Evolutionary conservation across 2,113 vertebrate genomes (phyloP).

Genomic region (Anser cygnoides): DNA sequence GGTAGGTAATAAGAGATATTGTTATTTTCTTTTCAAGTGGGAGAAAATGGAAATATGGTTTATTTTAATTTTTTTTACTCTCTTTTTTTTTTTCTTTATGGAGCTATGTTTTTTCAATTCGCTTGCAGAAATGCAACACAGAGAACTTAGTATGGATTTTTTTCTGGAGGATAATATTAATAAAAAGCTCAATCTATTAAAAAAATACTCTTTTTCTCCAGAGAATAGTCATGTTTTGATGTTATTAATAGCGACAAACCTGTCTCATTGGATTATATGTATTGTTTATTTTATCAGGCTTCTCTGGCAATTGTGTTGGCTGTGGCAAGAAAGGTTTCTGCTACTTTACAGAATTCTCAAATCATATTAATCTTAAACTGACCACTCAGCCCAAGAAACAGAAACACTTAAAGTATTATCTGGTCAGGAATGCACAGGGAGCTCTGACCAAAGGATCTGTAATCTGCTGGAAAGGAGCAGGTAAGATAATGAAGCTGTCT

Average conservation of each 20-base stretch:
- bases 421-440: conserved; percentile 89
- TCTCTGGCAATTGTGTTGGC: conserved; percentile 95
- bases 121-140: neutral
- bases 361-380: conserved; percentile 97
- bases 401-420: conserved; percentile 95
- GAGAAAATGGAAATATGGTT: neutral
- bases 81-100: accelerated
- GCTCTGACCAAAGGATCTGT: conserved; percentile 87
- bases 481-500: conserved; percentile 77
- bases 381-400: conserved; percentile 98
- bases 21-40: neutral
- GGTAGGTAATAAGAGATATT: neutral
- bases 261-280: conserved; percentile 36
- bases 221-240: neutral
- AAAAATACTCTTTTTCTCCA: neutral
- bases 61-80: neutral
- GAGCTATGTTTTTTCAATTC: neutral
- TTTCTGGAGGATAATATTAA: neutral
- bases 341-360: conserved; percentile 97
- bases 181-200: neutral
- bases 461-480: conserved; percentile 93
- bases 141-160: neutral
- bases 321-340: conserved; percentile 97
- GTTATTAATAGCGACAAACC: neutral
- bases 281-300: conserved; percentile 80